Base-by-base conservation (phyloP, 2,888 invertebrate species). In the Idaea straminata region DNA sequence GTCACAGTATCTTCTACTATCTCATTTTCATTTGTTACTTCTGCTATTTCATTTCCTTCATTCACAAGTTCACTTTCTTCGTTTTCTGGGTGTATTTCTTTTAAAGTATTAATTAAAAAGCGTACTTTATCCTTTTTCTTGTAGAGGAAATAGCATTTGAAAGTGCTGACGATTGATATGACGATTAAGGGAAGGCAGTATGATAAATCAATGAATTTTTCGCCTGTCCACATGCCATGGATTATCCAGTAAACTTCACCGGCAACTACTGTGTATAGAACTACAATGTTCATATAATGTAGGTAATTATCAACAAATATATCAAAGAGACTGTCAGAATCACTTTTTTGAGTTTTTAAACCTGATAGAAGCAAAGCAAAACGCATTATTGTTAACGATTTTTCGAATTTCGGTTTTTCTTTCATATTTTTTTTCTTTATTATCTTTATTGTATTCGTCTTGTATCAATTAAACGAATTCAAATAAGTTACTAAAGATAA, bases 231-330 rank as follows among this genome's bases (percentile, higher is more conserved):
- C 15, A 86, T 74, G 0, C 84, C 87, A 6, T 86, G 83, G 0
- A 81, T 62, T 0, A 88, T 35, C 83, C 84, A 85, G 5, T 72
- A 75, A 0, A 84, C 72, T 77, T 89, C 89, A 0, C 81, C 86
- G 6, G 83, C 64, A 5, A 85, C 75, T 62, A 85, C 86, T 0
- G 77, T 72, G 58, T 86, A 79, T 0, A 89, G 47, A 71, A 81
- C 80, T 4, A 82, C 5, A 0, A 83, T 58, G 65, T 88, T 84
- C 5, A 79, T 79, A 67, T 80, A 81, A 71, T 76, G 86, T 0
- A 84, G 47, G 60, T 69, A 71, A 0, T 66, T 34, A 34, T 77
- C 70, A n/a, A 83, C 63, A 3, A 82, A 70, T 6, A 69, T 60
- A 38, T 81, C 73, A 0, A 76, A n/a, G 0, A 62, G 13, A 5